A percentile compares a stretch with the other conserved stretches of the same genome.
These are phyloP conservation scores for Pantelozetes paolii DNA, from an alignment of 2,888 invertebrate species.

Conservation along the genomic window DNA sequence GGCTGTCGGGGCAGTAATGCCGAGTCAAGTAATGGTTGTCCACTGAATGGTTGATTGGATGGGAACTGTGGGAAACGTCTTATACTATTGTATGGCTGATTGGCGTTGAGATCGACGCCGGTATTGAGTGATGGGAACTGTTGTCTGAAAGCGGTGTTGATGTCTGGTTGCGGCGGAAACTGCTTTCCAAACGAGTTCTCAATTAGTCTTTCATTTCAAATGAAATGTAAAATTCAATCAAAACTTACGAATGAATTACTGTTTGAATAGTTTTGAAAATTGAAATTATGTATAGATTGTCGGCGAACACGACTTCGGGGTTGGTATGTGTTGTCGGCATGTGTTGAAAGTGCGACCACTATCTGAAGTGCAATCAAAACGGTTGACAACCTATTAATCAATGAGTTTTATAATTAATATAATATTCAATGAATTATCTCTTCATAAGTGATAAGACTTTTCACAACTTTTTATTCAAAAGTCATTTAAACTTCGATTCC, in stretches of 20 bases:
- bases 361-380: no score
- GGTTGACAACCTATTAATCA: no score
- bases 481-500: no score
- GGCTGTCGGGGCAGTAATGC: slow-evolving; percentile 31
- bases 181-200: background rate
- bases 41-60: slow-evolving; percentile 2
- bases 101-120: background rate
- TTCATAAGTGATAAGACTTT: no score
- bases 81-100: slow-evolving; percentile 30
- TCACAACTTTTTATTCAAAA: no score
- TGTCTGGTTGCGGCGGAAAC: slow-evolving; percentile 12
- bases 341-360: no score
- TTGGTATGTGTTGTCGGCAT: no score
- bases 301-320: no score
- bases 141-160: background rate
- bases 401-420: no score
- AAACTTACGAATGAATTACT: slow-evolving; percentile 8
- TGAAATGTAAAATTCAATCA: background rate
- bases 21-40: slow-evolving; percentile 16
- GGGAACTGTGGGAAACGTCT: slow-evolving; percentile 43
- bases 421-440: no score
- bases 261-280: background rate
- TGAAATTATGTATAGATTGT: no score
- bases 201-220: background rate
- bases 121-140: background rate